Base-by-base conservation (phyloP, 2,888 invertebrate genomes). In the Margaritifera margaritifera region DNA sequence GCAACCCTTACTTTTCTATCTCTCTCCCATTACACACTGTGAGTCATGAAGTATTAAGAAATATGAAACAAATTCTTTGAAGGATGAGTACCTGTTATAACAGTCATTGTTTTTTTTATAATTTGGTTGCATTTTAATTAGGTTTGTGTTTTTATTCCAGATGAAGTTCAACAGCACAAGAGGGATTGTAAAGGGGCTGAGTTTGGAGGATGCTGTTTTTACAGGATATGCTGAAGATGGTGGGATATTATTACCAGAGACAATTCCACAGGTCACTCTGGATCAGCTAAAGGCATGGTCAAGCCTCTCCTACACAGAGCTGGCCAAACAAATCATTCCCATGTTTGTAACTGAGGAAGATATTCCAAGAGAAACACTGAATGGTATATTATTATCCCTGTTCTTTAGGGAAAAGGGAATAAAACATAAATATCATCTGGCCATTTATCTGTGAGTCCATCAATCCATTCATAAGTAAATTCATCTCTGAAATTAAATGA, bases 141-240 rank as follows among this genome's bases (percentile, higher is more conserved):
- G 0, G 42, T 2, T 42, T 42, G 4, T 3, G 42, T 15, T 42
- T 42, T 11, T 42, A 42, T 42, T 42, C 42, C 15, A 42, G 42
- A 88, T 88, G 87, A 86, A 83, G 73, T 90, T 88, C 77, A 67
- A 64, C 15, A 90, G 90, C 71, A 90, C 89, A 15, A 79, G 89
- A 66, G 90, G 90, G 11, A 83, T 77, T 8, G 79, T 82, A 6
- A 72, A 50, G 42, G 86, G 80, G 4, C 62, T 80, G 25, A 80
- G 77, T 3, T 89, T 89, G 74, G 87, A 88, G 65, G 84, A 88
- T 54, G 86, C 85, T 6, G 65, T 89, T 22, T 84, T 86, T 66
- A 83, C 86, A 22, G 91, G 91, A 15, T 91, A 88, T 79, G 87
- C 90, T 8, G 71, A 77, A 27, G 91, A 91, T 83, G 91, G 91